These are phyloP conservation scores for Hypsibius dujardini DNA, from an alignment of 1,140 invertebrate species.

Conservation along the genomic window DNA sequence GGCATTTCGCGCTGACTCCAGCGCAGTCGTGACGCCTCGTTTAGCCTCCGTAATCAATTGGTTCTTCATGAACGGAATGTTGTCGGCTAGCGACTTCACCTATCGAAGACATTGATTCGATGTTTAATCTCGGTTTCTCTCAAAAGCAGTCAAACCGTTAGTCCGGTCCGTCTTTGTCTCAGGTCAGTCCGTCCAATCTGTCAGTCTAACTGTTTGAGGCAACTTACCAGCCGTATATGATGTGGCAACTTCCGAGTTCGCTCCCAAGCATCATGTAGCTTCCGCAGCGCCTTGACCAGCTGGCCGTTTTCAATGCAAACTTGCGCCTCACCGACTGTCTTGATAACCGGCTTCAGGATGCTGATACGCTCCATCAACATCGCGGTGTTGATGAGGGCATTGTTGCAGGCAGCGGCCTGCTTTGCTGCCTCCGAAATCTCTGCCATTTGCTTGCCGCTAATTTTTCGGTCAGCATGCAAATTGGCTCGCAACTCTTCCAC, in stretches of 20 bases:
- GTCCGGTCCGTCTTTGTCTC: too few species aligned
- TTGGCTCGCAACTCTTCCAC: background rate
- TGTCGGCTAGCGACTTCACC: background rate
- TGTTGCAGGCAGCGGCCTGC: background rate
- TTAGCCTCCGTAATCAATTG: background rate
- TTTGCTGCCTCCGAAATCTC: background rate
- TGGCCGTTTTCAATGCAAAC: background rate
- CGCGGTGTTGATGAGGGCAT: background rate
- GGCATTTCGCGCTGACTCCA: background rate
- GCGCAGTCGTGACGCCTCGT: background rate
- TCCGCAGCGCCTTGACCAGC: background rate
- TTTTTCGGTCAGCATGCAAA: background rate
- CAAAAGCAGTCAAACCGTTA: too few species aligned
- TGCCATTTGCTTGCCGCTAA: background rate
- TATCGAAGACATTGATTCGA: too few species aligned
- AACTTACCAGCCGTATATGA: too few species aligned
- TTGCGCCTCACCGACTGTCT: background rate
- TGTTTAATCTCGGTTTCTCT: too few species aligned
- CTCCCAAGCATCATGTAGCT: slow-evolving; percentile 1
- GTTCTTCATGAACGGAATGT: slow-evolving; percentile 9
- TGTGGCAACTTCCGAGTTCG: background rate
- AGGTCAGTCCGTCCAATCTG: too few species aligned
- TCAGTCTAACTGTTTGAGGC: too few species aligned
- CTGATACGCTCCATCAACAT: background rate
- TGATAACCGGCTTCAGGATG: background rate